These are phyloP conservation scores for Meiosimyza decipiens DNA, from an alignment of 2,888 invertebrate genomes.

Conservation along the genomic window DNA sequence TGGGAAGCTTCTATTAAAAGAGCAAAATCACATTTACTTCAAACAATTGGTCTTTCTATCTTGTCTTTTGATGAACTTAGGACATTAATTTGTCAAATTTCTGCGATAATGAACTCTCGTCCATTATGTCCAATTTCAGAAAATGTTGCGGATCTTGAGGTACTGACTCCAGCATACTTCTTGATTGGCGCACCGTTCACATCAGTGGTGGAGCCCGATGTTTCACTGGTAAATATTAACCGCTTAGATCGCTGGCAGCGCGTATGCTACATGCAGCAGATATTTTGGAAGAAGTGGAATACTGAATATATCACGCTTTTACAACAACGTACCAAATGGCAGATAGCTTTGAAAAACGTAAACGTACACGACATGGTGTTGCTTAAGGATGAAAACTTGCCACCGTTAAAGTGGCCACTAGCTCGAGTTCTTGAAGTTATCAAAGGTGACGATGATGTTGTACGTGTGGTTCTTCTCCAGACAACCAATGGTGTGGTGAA, in stretches of 20 bases:
- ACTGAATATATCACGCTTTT: conserved; percentile 36
- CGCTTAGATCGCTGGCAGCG: conserved; percentile 39
- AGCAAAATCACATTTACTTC: conserved; percentile 41
- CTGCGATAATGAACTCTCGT: conserved; percentile 42
- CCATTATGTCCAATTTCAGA: conserved; percentile 40
- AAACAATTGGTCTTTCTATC: conserved; percentile 29
- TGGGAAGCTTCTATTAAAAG: conserved; percentile 40
- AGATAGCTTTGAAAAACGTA: conserved; percentile 6
- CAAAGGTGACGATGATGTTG: no score
- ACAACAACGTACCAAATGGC: conserved; percentile 38
- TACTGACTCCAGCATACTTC: conserved; percentile 28
- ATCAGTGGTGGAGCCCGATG: conserved; percentile 33
- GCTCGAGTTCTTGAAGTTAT: no score
- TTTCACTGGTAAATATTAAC: conserved; percentile 37
- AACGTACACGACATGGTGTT: no score
- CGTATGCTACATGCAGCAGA: conserved; percentile 37
- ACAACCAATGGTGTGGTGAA: no score
- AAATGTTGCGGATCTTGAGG: no score
- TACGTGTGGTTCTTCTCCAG: no score
- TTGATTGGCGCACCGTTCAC: conserved; percentile 36
- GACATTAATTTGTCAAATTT: conserved; percentile 42
- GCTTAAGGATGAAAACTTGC: no score
- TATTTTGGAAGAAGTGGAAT: conserved; percentile 38
- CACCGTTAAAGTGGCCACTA: no score
- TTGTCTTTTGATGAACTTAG: conserved; percentile 42